Base-by-base conservation (phyloP, 2,797 vertebrate genomes). In the Diplodus puntazzo region DNA sequence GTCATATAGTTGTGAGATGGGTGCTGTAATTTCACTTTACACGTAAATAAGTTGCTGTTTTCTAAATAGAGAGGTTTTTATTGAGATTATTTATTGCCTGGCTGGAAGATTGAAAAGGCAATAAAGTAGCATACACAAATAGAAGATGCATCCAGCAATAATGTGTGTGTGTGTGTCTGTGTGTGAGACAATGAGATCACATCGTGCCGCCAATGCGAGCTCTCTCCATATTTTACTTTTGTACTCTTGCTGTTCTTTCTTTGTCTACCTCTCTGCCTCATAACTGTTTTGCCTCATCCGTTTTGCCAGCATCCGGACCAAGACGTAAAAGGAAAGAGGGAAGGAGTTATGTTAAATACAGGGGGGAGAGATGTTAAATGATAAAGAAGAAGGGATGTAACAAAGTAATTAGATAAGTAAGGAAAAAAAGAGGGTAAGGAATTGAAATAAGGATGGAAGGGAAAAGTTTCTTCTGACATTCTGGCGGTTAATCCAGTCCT, bases 51-150 rank as follows among this genome's bases (percentile, higher is more conserved):
- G 61, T 49, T 72, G 69, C 17, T 45, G 55, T 78, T 67, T 53
- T 60, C 14, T 60, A 68, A 82, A 84, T 67, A 13, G 60, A 85
- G 52, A 72, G 5, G 20, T 77, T 82, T 77, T 83, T 84, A 80
- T 86, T 68, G 61, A 82, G 63, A 74, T 68, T 78, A 61, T 84
- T 88, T 87, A 90, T 86, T 84, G 77, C 20, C 27, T 57, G 83
- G 61, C 78, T 63, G 60, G 50, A 78, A 63, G 70, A 82, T 58
- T 75, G 65, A 84, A 76, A 83, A 79, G 72, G 81, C 76, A 89
- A 87, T 88, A 90, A 88, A 86, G 21, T 55, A 20, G 69, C 58
- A 14, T 25, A 34, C 54, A 66, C 82, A 65, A 77, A 80, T 43
- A 62, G 80, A 86, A 87, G 69, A 73, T 21, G 52, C 71, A 66